phyloP scores from a whole-genome alignment of 1,140 invertebrate species.

The Cyrtorhinus lividipennis region DNA sequence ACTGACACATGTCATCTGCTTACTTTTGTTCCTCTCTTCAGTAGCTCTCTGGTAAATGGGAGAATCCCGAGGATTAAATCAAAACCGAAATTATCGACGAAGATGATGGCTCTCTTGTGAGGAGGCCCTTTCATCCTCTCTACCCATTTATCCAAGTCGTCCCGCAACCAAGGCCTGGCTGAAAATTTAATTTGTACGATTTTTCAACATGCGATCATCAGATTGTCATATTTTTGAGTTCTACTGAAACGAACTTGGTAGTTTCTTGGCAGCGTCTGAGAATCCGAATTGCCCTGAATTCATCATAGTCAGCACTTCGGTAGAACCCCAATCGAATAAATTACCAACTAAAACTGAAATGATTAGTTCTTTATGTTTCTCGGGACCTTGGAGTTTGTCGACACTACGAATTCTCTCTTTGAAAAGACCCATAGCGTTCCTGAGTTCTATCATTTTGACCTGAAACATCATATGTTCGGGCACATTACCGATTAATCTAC shows the following conservation, averaged over 20 bases:
- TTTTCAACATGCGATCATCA: not conserved
- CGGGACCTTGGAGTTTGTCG: conserved; percentile 27
- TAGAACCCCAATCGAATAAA: conserved; percentile 94
- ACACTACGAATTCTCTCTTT: not conserved
- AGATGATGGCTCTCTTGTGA: conserved; percentile 76
- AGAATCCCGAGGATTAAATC: conserved; percentile 83
- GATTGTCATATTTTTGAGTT: not conserved
- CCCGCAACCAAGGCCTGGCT: conserved; percentile 73
- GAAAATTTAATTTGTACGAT: conserved; percentile 34
- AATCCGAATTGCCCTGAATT: conserved; percentile 63
- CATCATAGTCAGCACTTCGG: conserved; percentile 67
- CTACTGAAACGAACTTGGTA: conserved; percentile 36
- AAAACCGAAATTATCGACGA: conserved; percentile 88
- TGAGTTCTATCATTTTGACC: not conserved
- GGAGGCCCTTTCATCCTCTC: conserved; percentile 44
- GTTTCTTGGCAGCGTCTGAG: conserved; percentile 56
- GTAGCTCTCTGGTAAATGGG: conserved; percentile 70
- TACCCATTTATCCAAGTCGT: conserved; percentile 71
- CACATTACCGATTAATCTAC: too few species aligned
- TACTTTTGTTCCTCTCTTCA: conserved; percentile 41
- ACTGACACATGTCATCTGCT: too few species aligned
- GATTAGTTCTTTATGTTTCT: conserved; percentile 40
- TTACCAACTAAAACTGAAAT: conserved; percentile 59
- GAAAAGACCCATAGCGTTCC: not conserved
- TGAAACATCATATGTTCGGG: not conserved